These are phyloP conservation scores for Cuculus canorus DNA, from an alignment of 2,797 vertebrate species.

Conservation along the genomic window DNA sequence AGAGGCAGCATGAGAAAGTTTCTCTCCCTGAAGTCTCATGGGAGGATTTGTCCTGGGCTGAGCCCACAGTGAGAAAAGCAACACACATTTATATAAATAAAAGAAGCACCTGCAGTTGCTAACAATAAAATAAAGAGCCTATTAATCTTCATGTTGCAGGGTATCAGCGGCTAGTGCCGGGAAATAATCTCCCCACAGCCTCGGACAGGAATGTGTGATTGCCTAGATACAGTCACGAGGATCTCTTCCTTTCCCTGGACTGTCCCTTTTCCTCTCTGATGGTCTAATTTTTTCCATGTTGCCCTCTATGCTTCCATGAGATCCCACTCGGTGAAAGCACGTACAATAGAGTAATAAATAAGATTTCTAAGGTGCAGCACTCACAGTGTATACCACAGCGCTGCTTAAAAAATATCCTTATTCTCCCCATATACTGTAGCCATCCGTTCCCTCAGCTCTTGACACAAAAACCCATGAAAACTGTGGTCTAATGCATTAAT, in stretches of 20 bases:
- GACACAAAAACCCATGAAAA: slow-evolving; percentile 62
- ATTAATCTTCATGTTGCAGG: slow-evolving; percentile 57
- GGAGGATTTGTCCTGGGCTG: neutral
- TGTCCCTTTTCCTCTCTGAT: neutral
- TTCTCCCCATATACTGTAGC: neutral
- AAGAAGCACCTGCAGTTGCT: slow-evolving; percentile 47
- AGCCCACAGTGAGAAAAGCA: neutral
- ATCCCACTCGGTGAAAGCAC: neutral
- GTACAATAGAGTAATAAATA: neutral
- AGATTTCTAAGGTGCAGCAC: neutral
- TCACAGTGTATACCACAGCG: neutral
- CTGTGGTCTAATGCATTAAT: slow-evolving; percentile 62
- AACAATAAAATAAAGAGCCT: slow-evolving; percentile 49
- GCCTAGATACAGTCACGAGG: neutral
- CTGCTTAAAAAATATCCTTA: slow-evolving; percentile 18
- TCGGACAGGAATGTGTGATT: neutral
- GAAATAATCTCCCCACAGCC: slow-evolving; percentile 10
- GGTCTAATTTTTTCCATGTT: neutral
- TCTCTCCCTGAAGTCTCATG: neutral
- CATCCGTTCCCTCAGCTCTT: slow-evolving; percentile 37
- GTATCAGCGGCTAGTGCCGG: neutral
- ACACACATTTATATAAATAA: slow-evolving; percentile 32
- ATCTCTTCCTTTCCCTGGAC: neutral
- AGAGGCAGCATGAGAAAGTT: neutral
- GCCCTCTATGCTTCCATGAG: neutral